Percentiles rank a stretch among this genome's conserved stretches.
Evolutionary conservation across 2,113 vertebrate genomes (phyloP).

Genomic region (Hemicordylus capensis): DNA sequence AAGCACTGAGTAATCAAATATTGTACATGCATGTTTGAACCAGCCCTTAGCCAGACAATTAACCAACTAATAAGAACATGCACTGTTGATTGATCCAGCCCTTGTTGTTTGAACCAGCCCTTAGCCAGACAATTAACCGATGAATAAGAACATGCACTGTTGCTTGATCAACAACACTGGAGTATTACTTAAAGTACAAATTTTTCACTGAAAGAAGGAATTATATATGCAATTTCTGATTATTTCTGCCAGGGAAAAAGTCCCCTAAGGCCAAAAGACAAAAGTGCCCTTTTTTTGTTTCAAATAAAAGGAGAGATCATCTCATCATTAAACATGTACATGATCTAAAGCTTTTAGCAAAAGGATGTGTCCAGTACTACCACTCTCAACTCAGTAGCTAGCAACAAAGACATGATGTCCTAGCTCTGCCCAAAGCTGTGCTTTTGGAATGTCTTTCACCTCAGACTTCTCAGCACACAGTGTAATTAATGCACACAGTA

Average conservation of each 20-base stretch:
- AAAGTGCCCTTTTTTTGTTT: neutral
- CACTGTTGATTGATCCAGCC: neutral
- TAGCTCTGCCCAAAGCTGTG: neutral
- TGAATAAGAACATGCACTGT: neutral
- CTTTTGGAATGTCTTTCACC: conserved; percentile 32
- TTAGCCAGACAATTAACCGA: neutral
- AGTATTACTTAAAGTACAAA: neutral
- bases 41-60: neutral
- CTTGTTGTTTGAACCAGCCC: neutral
- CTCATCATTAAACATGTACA: neutral
- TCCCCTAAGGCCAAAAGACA: no score
- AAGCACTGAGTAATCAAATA: neutral
- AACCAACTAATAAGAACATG: neutral
- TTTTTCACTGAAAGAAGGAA: neutral
- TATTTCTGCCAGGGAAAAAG: neutral
- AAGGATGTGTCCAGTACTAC: neutral
- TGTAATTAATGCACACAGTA: conserved; percentile 15
- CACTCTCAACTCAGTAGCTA: neutral
- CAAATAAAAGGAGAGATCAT: neutral
- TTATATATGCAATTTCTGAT: neutral
- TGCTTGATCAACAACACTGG: neutral
- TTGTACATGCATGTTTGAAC: no score
- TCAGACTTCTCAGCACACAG: neutral
- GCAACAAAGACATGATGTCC: conserved; percentile 7
- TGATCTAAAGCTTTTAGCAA: neutral